A percentile compares a stretch with the other conserved stretches of the same genome.
Evolutionary conservation across 2,888 invertebrate genomes (phyloP).

Genomic region (Argyresthia goedartella): DNA sequence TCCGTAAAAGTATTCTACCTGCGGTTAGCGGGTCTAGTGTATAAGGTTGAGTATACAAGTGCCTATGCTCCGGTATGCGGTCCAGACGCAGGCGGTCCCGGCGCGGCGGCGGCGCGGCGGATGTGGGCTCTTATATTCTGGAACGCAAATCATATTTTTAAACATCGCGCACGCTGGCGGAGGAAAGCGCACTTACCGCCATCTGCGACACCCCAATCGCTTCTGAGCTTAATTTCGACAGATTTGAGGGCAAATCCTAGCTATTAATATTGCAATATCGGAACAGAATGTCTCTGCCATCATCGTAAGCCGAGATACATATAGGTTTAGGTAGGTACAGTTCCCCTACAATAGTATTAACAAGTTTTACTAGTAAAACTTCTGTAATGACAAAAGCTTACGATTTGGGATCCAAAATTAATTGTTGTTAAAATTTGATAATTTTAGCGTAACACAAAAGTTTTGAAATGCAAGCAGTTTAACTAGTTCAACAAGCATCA

Average conservation of each 20-base stretch:
- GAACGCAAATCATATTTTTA: conserved; percentile 60
- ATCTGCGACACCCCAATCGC: conserved; percentile 62
- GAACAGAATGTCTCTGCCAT: conserved; percentile 23
- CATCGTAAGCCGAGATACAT: background rate
- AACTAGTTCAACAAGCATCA: no score
- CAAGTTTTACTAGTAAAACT: no score
- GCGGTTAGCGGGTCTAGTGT: background rate
- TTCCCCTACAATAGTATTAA: no score
- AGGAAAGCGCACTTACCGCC: conserved; percentile 48
- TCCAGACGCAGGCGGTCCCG: conserved; percentile 19
- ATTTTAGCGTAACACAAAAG: no score
- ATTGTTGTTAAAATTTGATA: no score
- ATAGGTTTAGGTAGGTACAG: no score
- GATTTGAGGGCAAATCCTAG: conserved; percentile 49
- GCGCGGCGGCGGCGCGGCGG: conserved; percentile 27
- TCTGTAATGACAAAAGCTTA: no score
- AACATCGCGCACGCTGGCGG: conserved; percentile 43
- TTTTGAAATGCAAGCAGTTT: no score
- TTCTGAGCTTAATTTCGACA: conserved; percentile 53
- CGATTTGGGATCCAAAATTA: conserved; percentile 18
- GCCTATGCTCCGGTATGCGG: conserved; percentile 29
- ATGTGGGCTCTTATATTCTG: conserved; percentile 34
- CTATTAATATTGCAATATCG: conserved; percentile 47
- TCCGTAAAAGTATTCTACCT: no score
- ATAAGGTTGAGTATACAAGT: conserved; percentile 22